Evolutionary conservation across 2,113 vertebrate genomes (phyloP).

Genomic region (Corapipo altera): DNA sequence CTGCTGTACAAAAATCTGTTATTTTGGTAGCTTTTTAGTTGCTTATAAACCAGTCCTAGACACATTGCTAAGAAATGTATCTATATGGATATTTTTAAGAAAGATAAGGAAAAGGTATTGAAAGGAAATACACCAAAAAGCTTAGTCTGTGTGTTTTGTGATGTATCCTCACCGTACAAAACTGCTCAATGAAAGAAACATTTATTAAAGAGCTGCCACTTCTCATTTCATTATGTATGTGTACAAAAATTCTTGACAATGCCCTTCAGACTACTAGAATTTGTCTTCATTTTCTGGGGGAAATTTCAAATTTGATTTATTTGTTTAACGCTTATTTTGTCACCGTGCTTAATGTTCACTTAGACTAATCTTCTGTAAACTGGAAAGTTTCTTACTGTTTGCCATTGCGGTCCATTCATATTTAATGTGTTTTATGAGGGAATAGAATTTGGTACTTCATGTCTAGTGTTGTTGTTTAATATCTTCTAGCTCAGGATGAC

Average conservation of each 20-base stretch:
- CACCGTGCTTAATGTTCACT: neutral
- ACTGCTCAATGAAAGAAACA: neutral
- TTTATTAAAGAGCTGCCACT: neutral
- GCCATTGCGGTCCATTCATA: neutral
- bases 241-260: neutral
- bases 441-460: neutral
- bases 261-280: neutral
- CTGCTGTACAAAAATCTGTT: neutral
- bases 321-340: neutral
- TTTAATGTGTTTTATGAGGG: neutral
- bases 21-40: neutral
- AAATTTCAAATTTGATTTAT: conserved; percentile 1
- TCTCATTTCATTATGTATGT: neutral
- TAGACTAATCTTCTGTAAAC: neutral
- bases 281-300: neutral
- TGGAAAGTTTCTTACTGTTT: neutral
- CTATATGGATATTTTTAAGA: neutral
- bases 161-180: neutral
- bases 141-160: neutral
- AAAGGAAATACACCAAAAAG: neutral
- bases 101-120: neutral
- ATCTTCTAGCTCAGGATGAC: neutral
- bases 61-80: neutral
- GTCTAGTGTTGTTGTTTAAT: neutral
- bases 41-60: neutral